These are phyloP conservation scores for Jacana jacana DNA, from an alignment of 2,113 vertebrate species.

Conservation along the genomic window DNA sequence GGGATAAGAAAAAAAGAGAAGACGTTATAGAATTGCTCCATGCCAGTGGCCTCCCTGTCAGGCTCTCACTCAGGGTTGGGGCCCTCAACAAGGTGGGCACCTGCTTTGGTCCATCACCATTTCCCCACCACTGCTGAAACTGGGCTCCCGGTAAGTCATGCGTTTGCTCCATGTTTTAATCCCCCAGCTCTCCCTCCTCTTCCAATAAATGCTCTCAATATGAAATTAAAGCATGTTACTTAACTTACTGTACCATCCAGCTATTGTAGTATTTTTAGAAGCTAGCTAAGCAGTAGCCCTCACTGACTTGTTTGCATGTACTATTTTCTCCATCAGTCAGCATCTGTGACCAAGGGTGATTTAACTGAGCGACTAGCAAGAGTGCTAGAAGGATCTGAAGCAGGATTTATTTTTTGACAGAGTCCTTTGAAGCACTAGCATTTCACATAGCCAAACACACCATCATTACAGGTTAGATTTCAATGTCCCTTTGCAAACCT, in stretches of 20 bases:
- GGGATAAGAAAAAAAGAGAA: neutral
- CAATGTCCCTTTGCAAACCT: neutral
- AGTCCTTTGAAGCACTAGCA: neutral
- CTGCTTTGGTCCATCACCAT: neutral
- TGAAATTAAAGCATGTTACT: slow-evolving; percentile 53
- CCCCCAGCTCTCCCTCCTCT: neutral
- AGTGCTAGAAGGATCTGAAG: neutral
- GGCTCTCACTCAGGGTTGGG: fast-evolving
- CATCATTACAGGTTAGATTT: neutral
- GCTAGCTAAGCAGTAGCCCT: slow-evolving; percentile 14
- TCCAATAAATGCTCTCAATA: slow-evolving; percentile 26
- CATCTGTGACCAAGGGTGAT: neutral
- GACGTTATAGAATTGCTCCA: neutral
- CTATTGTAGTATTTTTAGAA: slow-evolving; percentile 60
- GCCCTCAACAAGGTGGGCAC: slow-evolving; percentile 12
- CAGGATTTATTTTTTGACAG: neutral
- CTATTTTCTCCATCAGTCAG: slow-evolving; percentile 3
- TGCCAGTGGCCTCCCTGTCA: fast-evolving
- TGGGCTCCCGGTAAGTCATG: neutral
- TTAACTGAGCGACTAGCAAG: neutral
- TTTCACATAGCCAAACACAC: neutral
- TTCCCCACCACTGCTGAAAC: neutral
- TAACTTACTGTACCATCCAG: slow-evolving; percentile 36
- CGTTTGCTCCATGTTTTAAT: slow-evolving; percentile 1
- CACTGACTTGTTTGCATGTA: neutral